Evolutionary conservation across 2,888 invertebrate genomes (phyloP).

Genomic region (Lucinisca nassula): DNA sequence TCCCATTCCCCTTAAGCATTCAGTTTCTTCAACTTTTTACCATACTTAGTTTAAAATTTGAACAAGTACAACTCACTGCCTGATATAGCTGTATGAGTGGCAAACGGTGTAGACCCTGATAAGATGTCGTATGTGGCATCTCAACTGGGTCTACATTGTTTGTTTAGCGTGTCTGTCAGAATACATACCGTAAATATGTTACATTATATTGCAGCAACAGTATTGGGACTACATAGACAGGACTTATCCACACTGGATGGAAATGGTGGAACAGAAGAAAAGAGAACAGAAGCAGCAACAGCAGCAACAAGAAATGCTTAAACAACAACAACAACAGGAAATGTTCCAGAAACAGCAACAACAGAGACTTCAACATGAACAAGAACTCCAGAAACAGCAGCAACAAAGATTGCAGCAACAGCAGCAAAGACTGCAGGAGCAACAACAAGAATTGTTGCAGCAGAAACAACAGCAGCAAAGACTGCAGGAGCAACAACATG

Average conservation of each 20-base stretch:
- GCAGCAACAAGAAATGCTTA: constrained; percentile 60
- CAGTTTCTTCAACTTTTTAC: too few species aligned
- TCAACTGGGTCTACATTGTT: too few species aligned
- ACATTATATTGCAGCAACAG: constrained; percentile 64
- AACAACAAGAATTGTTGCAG: constrained; percentile 19
- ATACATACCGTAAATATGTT: too few species aligned
- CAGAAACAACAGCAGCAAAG: background rate
- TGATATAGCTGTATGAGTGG: too few species aligned
- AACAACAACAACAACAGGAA: constrained; percentile 32
- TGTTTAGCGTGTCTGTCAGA: too few species aligned
- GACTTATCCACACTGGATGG: constrained; percentile 85
- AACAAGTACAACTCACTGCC: too few species aligned
- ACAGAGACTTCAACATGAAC: constrained; percentile 10
- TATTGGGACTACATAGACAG: constrained; percentile 78
- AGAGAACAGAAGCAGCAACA: constrained; percentile 58
- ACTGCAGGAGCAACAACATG: constrained; percentile 14
- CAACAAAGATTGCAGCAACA: constrained; percentile 41
- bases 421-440: constrained; percentile 14
- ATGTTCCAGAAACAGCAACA: background rate
- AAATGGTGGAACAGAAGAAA: constrained; percentile 69
- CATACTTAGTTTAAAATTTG: too few species aligned
- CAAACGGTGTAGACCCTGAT: too few species aligned
- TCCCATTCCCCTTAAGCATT: too few species aligned
- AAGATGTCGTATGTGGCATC: too few species aligned
- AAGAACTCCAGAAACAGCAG: constrained; percentile 2